These are phyloP conservation scores for Crotalus tigris DNA, from an alignment of 2,113 vertebrate genomes.

Conservation along the genomic window DNA sequence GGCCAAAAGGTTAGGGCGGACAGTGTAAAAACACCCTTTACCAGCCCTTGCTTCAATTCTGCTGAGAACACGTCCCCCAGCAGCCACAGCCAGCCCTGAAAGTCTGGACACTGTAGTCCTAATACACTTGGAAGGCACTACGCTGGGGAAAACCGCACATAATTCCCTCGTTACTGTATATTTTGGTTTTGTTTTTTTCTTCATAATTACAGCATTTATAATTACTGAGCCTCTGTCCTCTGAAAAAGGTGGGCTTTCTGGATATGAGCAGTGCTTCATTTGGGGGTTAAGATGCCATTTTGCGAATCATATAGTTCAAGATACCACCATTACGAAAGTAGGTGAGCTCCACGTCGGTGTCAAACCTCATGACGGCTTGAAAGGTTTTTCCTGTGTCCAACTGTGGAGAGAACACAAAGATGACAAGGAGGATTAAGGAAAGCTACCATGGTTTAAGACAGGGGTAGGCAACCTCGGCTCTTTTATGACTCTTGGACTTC, in stretches of 20 bases:
- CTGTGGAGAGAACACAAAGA: conserved; percentile 61
- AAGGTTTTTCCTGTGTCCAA: conserved; percentile 87
- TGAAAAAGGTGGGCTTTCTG: conserved; percentile 31
- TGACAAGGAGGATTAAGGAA: not conserved
- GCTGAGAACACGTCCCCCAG: not conserved
- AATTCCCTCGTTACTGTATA: conserved; percentile 30
- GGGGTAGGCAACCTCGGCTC: too few relatives aligned
- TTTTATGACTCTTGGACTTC: too few relatives aligned
- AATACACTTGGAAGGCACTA: not conserved
- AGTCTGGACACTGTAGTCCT: not conserved
- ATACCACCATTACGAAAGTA: conserved; percentile 93
- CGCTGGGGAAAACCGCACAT: not conserved
- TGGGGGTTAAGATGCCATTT: conserved; percentile 76
- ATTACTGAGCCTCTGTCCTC: not conserved
- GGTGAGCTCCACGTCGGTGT: conserved; percentile 92
- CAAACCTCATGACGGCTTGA: conserved; percentile 86
- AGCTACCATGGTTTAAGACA: not conserved
- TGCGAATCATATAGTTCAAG: conserved; percentile 99
- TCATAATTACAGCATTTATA: not conserved
- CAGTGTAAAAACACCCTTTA: conserved; percentile 34
- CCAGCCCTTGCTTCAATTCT: conserved; percentile 6
- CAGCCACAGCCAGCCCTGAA: not conserved
- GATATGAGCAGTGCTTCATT: not conserved
- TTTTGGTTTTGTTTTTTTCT: not conserved
- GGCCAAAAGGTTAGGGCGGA: not conserved